Conservation (phyloP, 1,140 invertebrate species). For the Leptoteleia sp. region DNA sequence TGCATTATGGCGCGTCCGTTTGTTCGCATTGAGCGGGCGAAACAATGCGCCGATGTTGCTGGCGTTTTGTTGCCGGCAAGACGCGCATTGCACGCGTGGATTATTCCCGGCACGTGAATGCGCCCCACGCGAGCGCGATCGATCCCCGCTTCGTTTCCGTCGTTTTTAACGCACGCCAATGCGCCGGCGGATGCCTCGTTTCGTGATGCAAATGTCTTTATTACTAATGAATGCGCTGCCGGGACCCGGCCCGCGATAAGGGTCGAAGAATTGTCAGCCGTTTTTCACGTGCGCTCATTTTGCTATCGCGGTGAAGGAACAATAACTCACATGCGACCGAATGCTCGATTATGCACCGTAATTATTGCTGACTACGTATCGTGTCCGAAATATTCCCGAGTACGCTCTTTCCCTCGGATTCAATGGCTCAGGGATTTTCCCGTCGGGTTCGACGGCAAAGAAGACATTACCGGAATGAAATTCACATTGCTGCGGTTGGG, state of each 20-base stretch:
- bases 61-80: conserved; percentile 58
- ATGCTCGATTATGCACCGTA: conserved; percentile 1
- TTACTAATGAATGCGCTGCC: conserved; percentile 42
- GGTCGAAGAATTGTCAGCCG: conserved; percentile 20
- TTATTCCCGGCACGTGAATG: conserved; percentile 32
- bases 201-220: conserved; percentile 45
- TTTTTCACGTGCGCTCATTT: conserved; percentile 26
- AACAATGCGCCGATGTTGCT: conserved; percentile 62
- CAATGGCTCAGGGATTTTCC: too few relatives aligned
- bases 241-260: conserved; percentile 10
- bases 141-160: conserved; percentile 30
- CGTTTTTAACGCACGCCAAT: conserved; percentile 47
- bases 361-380: background rate
- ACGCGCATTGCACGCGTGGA: conserved; percentile 33
- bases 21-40: conserved; percentile 56
- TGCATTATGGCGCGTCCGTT: conserved; percentile 6
- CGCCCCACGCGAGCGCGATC: conserved; percentile 25
- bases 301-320: conserved; percentile 16
- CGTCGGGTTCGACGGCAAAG: too few relatives aligned
- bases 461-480: too few relatives aligned
- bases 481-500: too few relatives aligned
- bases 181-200: conserved; percentile 17
- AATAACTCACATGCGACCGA: conserved; percentile 7
- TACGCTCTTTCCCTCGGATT: too few relatives aligned
- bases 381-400: too few relatives aligned